phyloP scores from a whole-genome alignment of 2,888 invertebrate species.

The Drosophila paramelanica region DNA sequence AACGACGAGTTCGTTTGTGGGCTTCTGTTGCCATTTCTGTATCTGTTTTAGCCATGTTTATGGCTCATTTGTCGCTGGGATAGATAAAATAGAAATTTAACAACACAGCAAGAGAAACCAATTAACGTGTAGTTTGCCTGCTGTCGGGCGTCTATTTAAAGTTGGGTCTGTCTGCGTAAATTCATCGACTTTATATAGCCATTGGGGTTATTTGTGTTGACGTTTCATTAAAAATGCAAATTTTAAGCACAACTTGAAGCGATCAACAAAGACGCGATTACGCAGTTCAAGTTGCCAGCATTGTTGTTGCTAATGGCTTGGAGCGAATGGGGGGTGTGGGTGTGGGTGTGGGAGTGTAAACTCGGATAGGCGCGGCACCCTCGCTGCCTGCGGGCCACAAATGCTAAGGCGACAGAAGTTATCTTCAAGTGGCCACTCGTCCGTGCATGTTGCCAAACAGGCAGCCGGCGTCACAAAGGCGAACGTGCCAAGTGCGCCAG shows the following conservation, averaged over 20 bases:
- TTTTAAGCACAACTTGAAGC: conserved; percentile 64
- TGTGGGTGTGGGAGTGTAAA: conserved; percentile 11
- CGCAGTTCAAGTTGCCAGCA: conserved; percentile 65
- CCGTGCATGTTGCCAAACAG: conserved; percentile 67
- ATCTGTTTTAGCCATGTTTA: conserved; percentile 42
- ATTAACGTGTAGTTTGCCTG: conserved; percentile 40
- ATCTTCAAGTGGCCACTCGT: conserved; percentile 72
- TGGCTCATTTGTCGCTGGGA: conserved; percentile 51
- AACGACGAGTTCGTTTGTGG: conserved; percentile 5
- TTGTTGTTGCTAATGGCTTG: conserved; percentile 14
- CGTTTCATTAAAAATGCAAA: conserved; percentile 74
- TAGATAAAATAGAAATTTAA: conserved; percentile 50
- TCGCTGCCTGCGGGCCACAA: conserved; percentile 27
- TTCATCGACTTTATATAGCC: conserved; percentile 37
- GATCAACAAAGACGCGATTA: conserved; percentile 70
- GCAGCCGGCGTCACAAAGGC: conserved; percentile 49
- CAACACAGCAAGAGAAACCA: conserved; percentile 39
- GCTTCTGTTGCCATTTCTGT: conserved; percentile 10
- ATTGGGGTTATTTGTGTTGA: conserved; percentile 45
- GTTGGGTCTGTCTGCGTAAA: conserved; percentile 28
- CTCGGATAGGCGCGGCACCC: conserved; percentile 14
- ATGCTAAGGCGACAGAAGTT: conserved; percentile 70
- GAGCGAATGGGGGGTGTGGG: background rate
- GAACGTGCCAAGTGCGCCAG: conserved; percentile 75
- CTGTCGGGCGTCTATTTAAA: conserved; percentile 21